Evolutionary conservation across 2,888 invertebrate genomes (phyloP), one percentile per base, ranked within the genome.

Genomic region (Tachina lurida): DNA sequence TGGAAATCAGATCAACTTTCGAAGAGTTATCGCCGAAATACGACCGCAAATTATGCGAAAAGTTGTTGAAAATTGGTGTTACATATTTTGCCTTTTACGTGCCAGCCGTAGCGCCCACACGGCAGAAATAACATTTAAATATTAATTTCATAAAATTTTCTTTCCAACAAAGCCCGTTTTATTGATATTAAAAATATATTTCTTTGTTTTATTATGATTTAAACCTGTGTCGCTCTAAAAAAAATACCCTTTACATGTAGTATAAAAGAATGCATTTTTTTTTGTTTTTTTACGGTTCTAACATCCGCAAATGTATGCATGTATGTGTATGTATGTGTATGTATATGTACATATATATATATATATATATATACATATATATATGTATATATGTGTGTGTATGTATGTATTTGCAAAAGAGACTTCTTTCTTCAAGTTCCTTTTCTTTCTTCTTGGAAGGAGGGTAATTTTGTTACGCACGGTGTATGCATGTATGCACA

Each of bases 341-440:
- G n/a, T 41, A 19, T 17, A n/a, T 31, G 15, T 3, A 22, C 22
- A 43, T 2, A 10, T 47, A 10, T 54, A 2, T 43, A 17, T 47
- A 56, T 56, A 10, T 56, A 2, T 3, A n/a, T 31, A 22, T 3
- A 22, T 43, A 43, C 5, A 10, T 47, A 10, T 54, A 2, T 43
- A 17, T 47, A 56, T 56, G 9, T 56, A 2, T 3, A 17, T 15
- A 10, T 52, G 31, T 43, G 41, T n/a, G 0, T n/a, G n/a, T 41
- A 19, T 17, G 43, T 63, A 12, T 45, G 45, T 63, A 31, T 19
- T 17, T 39, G 41, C 41, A 58, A 60, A 39, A 58, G 39, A 15
- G 45, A 65, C 47, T 65, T 56, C 58, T 79, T 70, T 71, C 56
- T 70, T 71, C 49, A 22, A 49, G 47, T 54, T 54, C 19, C 7